These are phyloP conservation scores for Anorthoa munda DNA, from an alignment of 2,888 invertebrate genomes.

Conservation along the genomic window DNA sequence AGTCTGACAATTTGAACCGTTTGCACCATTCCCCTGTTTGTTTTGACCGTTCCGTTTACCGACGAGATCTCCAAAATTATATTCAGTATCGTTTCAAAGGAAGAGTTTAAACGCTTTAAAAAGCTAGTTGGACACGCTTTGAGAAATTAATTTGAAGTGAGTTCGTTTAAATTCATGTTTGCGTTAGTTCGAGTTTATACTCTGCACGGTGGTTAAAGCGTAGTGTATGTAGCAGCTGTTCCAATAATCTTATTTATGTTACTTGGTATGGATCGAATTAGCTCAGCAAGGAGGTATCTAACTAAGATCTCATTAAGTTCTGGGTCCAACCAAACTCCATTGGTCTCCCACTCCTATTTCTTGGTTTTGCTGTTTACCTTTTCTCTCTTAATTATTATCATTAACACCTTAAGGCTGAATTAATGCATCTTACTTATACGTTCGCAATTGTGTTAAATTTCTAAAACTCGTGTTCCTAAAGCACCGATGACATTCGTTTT, in stretches of 20 bases:
- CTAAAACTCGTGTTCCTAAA: neutral
- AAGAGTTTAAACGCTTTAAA: constrained; percentile 19
- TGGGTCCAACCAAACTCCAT: neutral
- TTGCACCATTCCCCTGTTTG: constrained; percentile 47
- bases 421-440: neutral
- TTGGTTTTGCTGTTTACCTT: neutral
- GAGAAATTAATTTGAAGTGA: constrained; percentile 23
- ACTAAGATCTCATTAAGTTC: neutral
- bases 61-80: constrained; percentile 40
- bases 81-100: constrained; percentile 28
- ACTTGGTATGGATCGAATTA: constrained; percentile 7
- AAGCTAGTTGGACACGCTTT: constrained; percentile 19
- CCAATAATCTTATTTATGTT: constrained; percentile 13
- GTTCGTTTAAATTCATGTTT: constrained; percentile 25
- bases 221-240: neutral
- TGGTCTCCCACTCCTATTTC: neutral
- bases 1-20: constrained; percentile 72
- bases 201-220: neutral
- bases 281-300: neutral
- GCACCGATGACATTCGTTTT: constrained; percentile 35
- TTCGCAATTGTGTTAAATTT: neutral
- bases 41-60: constrained; percentile 30
- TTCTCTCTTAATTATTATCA: neutral
- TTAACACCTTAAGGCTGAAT: too few relatives aligned
- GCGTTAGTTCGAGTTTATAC: constrained; percentile 1